phyloP scores from a whole-genome alignment of 2,888 invertebrate species.

The Drosophila kokeensis region DNA sequence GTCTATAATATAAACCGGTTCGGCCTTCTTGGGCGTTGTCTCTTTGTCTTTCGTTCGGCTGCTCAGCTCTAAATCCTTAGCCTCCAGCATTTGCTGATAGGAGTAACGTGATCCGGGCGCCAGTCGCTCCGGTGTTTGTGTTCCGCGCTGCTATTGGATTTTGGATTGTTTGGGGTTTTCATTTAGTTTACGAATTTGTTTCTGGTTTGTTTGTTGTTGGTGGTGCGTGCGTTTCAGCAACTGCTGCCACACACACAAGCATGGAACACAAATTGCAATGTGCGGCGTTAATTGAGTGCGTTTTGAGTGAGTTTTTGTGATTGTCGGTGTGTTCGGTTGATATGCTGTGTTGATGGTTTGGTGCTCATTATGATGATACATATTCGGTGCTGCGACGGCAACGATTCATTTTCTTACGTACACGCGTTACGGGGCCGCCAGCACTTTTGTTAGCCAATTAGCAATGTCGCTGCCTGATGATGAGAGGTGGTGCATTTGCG shows the following conservation, averaged over 20 bases:
- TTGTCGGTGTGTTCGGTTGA: slow-evolving; percentile 24
- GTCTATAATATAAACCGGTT: slow-evolving; percentile 82
- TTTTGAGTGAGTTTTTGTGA: slow-evolving; percentile 27
- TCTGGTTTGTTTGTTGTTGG: slow-evolving; percentile 24
- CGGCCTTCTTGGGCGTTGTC: slow-evolving; percentile 65
- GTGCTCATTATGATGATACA: slow-evolving; percentile 37
- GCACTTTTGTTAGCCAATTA: slow-evolving; percentile 74
- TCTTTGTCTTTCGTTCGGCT: slow-evolving; percentile 18
- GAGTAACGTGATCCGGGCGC: slow-evolving; percentile 68
- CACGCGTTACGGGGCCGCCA: slow-evolving; percentile 32
- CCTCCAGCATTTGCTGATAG: slow-evolving; percentile 78
- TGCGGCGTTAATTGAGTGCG: slow-evolving; percentile 72
- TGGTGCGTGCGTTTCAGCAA: slow-evolving; percentile 40
- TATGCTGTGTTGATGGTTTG: slow-evolving; percentile 23
- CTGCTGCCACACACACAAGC: slow-evolving; percentile 56
- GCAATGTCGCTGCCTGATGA: slow-evolving; percentile 75
- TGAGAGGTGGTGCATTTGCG: slow-evolving; percentile 57
- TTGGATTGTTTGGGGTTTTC: slow-evolving; percentile 52
- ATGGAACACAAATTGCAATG: slow-evolving; percentile 75
- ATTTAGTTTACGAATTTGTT: slow-evolving; percentile 50
- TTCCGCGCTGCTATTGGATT: slow-evolving; percentile 75
- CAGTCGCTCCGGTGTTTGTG: slow-evolving; percentile 68
- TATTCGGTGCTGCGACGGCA: slow-evolving; percentile 42
- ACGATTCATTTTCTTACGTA: slow-evolving; percentile 31
- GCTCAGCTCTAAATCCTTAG: slow-evolving; percentile 50